These are phyloP conservation scores for Lamellibrachia satsuma DNA, from an alignment of 2,888 invertebrate genomes.

Conservation along the genomic window DNA sequence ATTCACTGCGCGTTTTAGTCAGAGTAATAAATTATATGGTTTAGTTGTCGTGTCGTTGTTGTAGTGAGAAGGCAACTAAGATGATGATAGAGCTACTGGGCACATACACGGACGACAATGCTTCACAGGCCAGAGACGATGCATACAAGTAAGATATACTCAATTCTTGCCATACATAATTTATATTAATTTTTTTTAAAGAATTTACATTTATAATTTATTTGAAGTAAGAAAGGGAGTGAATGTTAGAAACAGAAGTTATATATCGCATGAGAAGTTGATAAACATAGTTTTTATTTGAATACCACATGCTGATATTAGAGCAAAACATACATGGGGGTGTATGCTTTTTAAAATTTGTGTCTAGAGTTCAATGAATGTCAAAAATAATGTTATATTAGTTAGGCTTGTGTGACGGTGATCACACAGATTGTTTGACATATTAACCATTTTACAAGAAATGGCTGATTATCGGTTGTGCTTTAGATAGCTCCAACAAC, in stretches of 20 bases:
- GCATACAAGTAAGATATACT: slow-evolving; percentile 79
- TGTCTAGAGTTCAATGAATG: neutral
- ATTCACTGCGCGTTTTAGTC: neutral
- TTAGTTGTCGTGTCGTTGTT: neutral
- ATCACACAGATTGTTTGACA: neutral
- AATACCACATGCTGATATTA: neutral
- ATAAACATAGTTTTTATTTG: neutral
- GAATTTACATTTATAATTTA: neutral
- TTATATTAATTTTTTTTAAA: too few relatives aligned
- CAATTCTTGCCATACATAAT: neutral
- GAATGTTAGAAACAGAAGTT: neutral
- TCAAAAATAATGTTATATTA: neutral
- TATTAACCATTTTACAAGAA: neutral
- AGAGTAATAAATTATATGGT: neutral
- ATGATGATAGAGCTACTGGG: slow-evolving; percentile 96
- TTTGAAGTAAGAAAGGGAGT: neutral
- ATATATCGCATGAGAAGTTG: neutral
- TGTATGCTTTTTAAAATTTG: neutral
- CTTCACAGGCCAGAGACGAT: slow-evolving; percentile 94
- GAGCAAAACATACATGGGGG: neutral
- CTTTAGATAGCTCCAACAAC: neutral
- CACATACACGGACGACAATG: slow-evolving; percentile 96
- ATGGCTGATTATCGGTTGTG: neutral
- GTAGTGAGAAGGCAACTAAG: slow-evolving; percentile 88
- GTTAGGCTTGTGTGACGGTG: neutral